Evolutionary conservation across 2,797 vertebrate genomes (phyloP), one percentile per base, ranked within the genome.

Genomic region (Galagoides demidoff): DNA sequence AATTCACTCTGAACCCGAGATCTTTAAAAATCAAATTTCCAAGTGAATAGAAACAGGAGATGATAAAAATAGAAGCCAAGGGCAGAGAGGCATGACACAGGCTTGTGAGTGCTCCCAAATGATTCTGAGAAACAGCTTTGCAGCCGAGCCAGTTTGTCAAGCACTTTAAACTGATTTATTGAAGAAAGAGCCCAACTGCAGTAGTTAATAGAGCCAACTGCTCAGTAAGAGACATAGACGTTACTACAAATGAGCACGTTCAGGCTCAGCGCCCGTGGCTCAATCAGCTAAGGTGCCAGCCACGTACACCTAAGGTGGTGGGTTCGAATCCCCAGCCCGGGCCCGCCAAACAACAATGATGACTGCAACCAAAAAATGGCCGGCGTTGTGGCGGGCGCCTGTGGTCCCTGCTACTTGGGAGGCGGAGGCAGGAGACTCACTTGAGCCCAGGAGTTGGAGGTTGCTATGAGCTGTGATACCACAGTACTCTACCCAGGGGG

Each of bases 1-100:
- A n/a, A 23, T 85, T 61, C 68, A 82, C 81, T 59, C 55, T 93
- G 90, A 55, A 85, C 85, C 27, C 29, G 34, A 55, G 0, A 14
- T 73, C 74, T 85, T 52, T 82, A 37, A 93, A 93, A 88, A 71
- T 77, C 55, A 95, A 37, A 85, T 85, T 93, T 93, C 79, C 49
- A 77, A 92, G 43, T 61, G 79, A 92, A 86, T 68, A 74, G 83
- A 92, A 93, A 96, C 66, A 82, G 4, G 29, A 85, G 14, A 77
- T 66, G 34, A 23, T 83, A 55, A 95, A 96, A 95, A 70, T 49
- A 74, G 31, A 86, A 73, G 20, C 61, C 20, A 25, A 71, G 45
- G 68, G 29, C 87, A 88, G 71, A 95, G 43, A 89, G 85, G 66
- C 83, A 71, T 13, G 63, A 52, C 37, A 27, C 79, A 0, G 77